phyloP scores from a whole-genome alignment of 2,888 invertebrate species.

The Thecocarcelia acutangulata region DNA sequence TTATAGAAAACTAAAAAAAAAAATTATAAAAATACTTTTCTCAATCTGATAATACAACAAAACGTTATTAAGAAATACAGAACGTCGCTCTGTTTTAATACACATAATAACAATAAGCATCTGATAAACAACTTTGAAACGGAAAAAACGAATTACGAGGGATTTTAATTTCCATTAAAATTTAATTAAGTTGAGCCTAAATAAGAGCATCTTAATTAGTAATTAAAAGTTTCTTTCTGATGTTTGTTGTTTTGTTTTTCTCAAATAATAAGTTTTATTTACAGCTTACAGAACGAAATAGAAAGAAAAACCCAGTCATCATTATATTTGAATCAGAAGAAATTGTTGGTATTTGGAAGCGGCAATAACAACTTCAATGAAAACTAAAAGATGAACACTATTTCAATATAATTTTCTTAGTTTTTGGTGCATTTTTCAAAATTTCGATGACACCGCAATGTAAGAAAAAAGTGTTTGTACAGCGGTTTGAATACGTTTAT shows the following conservation, averaged over 20 bases:
- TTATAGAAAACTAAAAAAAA: too few species aligned
- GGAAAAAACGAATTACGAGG: not conserved
- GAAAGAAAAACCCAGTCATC: constrained; percentile 28
- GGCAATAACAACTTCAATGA: not conserved
- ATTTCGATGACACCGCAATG: too few species aligned
- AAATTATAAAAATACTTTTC: too few species aligned
- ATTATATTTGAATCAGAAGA: constrained; percentile 30
- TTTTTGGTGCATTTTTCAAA: too few species aligned
- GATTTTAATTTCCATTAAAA: constrained; percentile 66
- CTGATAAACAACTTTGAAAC: too few species aligned
- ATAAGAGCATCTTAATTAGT: constrained; percentile 60
- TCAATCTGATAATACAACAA: too few species aligned
- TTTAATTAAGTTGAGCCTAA: constrained; percentile 59
- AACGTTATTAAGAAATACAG: too few species aligned
- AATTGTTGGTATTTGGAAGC: constrained; percentile 4
- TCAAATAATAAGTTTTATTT: constrained; percentile 50
- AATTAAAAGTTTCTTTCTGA: constrained; percentile 63
- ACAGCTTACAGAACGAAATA: not conserved
- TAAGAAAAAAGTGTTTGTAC: too few species aligned
- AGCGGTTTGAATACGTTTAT: too few species aligned
- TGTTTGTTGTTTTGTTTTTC: constrained; percentile 29
- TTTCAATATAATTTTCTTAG: constrained; percentile 49
- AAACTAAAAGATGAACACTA: constrained; percentile 5
- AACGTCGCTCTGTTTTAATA: too few species aligned
- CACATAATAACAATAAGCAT: too few species aligned